Conservation (phyloP, 2,888 invertebrate species). For the Drosophila mimica region DNA sequence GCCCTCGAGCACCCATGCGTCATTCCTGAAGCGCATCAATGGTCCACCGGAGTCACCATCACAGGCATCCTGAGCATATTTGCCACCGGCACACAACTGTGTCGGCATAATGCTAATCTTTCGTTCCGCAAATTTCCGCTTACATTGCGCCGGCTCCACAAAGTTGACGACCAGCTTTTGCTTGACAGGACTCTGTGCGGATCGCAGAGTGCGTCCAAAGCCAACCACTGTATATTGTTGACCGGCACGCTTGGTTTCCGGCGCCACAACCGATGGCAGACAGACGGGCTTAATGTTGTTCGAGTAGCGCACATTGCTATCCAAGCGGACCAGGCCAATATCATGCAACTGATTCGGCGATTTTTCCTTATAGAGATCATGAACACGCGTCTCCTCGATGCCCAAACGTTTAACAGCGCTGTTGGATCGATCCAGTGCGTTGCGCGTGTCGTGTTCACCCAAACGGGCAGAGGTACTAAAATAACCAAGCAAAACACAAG, state of each 20-base stretch:
- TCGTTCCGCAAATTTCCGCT: conserved; percentile 71
- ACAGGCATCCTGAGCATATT: conserved; percentile 89
- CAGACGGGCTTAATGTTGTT: conserved; percentile 88
- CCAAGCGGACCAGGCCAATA: conserved; percentile 89
- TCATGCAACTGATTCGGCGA: conserved; percentile 88
- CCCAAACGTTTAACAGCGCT: conserved; percentile 86
- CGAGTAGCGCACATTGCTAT: conserved; percentile 86
- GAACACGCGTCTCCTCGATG: conserved; percentile 88
- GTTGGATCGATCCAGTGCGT: conserved; percentile 83
- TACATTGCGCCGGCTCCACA: conserved; percentile 86
- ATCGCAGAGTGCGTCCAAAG: conserved; percentile 87
- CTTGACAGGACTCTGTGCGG: conserved; percentile 86
- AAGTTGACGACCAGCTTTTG: conserved; percentile 86
- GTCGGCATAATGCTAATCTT: conserved; percentile 76
- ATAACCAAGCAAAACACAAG: conserved; percentile 23
- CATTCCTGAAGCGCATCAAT: conserved; percentile 87
- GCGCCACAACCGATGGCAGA: conserved; percentile 85
- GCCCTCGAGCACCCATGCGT: conserved; percentile 87
- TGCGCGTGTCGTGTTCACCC: conserved; percentile 82
- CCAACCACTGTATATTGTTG: conserved; percentile 86
- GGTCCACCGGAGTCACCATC: conserved; percentile 92
- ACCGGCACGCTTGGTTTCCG: conserved; percentile 54
- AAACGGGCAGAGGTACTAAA: conserved; percentile 78
- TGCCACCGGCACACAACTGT: conserved; percentile 90
- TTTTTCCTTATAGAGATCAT: conserved; percentile 87